A percentile compares a stretch with the other conserved stretches of the same genome.
Evolutionary conservation across 1,140 invertebrate genomes (phyloP).

Genomic region (Dufourea novaeangliae): DNA sequence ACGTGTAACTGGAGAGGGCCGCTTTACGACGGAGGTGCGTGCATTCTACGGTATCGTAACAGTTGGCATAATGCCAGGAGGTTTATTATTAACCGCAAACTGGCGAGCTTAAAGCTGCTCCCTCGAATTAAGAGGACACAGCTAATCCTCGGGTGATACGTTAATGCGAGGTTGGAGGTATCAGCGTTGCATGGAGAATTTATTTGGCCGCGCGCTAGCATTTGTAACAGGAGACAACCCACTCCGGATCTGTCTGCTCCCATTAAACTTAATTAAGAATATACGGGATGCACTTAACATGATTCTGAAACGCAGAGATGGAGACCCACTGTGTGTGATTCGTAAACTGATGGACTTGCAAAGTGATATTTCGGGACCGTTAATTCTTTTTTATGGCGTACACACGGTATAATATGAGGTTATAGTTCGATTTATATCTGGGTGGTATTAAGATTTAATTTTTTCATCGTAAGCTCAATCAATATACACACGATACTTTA

Average conservation of each 20-base stretch:
- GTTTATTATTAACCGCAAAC: constrained; percentile 68
- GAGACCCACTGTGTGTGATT: too few relatives aligned
- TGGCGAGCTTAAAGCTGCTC: constrained; percentile 32
- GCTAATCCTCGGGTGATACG: constrained; percentile 48
- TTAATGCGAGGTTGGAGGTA: constrained; percentile 42
- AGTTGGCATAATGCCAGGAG: constrained; percentile 57
- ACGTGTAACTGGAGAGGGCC: constrained; percentile 2
- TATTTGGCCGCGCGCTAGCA: constrained; percentile 11
- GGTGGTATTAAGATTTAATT: too few relatives aligned
- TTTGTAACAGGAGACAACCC: neutral
- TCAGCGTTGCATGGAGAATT: constrained; percentile 31
- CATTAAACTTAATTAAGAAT: constrained; percentile 29
- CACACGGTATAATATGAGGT: too few relatives aligned
- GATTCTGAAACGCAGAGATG: too few relatives aligned
- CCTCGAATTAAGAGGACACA: constrained; percentile 44
- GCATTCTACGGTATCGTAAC: constrained; percentile 38
- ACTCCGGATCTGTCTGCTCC: neutral
- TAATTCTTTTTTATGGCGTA: too few relatives aligned
- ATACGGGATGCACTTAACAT: neutral
- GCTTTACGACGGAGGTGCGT: constrained; percentile 51
- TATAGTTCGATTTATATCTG: too few relatives aligned
- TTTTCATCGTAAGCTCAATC: too few relatives aligned
- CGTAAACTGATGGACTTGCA: too few relatives aligned
- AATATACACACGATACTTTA: too few relatives aligned
- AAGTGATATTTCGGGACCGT: too few relatives aligned